Conservation (phyloP, 2,797 vertebrate species). For the Cossypha polioptera region DNA sequence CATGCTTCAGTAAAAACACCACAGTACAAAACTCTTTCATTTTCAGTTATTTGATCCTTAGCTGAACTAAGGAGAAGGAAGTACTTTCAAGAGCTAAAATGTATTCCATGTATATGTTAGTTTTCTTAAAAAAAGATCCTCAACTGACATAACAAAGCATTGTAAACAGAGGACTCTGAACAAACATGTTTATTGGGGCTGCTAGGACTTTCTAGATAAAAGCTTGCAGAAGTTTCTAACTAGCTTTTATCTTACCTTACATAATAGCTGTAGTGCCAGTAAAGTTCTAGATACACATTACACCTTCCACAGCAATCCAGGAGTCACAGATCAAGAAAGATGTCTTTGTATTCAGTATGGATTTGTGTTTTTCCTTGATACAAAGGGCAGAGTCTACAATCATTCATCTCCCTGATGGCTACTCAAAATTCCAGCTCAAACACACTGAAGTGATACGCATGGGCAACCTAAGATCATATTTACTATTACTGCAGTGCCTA, state of each 20-base stretch:
- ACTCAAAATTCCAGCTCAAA: not conserved
- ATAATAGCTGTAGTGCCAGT: not conserved
- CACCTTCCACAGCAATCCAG: not conserved
- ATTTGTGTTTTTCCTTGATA: not conserved
- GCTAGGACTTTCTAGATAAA: not conserved
- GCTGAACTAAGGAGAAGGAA: not conserved
- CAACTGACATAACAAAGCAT: not conserved
- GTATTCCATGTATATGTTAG: not conserved
- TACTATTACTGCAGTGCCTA: not conserved
- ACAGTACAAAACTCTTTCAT: not conserved
- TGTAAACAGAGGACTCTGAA: not conserved
- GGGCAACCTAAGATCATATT: not conserved
- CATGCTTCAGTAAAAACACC: not conserved
- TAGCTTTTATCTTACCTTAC: not conserved
- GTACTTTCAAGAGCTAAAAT: not conserved
- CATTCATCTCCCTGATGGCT: not conserved
- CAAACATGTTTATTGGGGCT: not conserved
- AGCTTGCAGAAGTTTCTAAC: not conserved
- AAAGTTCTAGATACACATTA: not conserved
- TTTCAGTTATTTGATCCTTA: not conserved
- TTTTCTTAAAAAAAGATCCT: not conserved
- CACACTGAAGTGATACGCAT: not conserved
- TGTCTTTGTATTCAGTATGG: not conserved
- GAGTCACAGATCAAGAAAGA: not conserved
- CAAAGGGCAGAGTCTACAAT: not conserved